These are phyloP conservation scores for Sebastiscus albofasciatus DNA, from an alignment of 2,797 vertebrate genomes.

Conservation along the genomic window DNA sequence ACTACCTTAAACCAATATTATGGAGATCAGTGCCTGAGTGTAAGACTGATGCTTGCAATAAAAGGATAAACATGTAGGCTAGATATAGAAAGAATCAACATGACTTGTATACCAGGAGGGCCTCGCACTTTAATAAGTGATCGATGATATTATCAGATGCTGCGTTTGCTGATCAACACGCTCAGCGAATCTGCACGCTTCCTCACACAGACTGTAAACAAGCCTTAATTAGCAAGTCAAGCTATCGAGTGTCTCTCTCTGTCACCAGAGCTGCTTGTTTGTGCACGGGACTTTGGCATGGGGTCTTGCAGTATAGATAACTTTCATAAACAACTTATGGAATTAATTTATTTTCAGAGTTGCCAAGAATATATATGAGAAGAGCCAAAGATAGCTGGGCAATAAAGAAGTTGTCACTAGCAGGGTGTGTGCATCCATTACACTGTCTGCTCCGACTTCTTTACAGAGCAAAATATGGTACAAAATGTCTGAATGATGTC, in stretches of 20 bases:
- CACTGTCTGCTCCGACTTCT: background rate
- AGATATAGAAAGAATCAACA: background rate
- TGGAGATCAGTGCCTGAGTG: too few species aligned
- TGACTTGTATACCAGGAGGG: background rate
- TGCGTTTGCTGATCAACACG: conserved; percentile 6
- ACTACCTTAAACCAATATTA: background rate
- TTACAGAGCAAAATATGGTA: background rate
- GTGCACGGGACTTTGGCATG: conserved; percentile 12
- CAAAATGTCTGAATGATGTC: background rate
- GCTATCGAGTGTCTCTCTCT: conserved; percentile 30
- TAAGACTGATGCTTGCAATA: background rate
- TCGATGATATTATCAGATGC: background rate
- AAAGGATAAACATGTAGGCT: background rate
- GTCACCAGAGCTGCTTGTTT: conserved; percentile 63
- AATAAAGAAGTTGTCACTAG: background rate
- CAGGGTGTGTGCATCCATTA: background rate
- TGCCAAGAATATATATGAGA: background rate
- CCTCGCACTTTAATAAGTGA: background rate
- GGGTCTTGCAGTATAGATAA: conserved; percentile 10
- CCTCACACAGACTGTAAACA: conserved; percentile 46
- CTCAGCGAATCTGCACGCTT: background rate
- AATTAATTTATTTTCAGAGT: background rate
- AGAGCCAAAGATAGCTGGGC: conserved; percentile 2
- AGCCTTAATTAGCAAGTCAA: conserved; percentile 53
- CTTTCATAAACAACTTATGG: conserved; percentile 12